Conservation (phyloP, 2,888 invertebrate genomes). For the Nemoura dubitans region DNA sequence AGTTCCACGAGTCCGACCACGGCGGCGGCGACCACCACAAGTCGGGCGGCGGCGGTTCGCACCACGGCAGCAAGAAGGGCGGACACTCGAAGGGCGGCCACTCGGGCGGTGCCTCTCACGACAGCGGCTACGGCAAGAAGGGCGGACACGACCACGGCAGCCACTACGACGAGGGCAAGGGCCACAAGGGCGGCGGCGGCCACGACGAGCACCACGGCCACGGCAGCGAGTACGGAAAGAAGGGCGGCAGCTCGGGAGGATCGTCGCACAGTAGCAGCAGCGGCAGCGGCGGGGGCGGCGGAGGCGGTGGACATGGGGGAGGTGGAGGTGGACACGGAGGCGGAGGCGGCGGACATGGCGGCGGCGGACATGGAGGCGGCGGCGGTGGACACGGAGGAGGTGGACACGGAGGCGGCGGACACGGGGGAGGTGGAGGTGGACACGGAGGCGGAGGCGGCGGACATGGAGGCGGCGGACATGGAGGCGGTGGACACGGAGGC, state of each 20-base stretch:
- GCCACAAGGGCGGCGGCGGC: slow-evolving; percentile 58
- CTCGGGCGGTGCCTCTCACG: slow-evolving; percentile 49
- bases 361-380: neutral
- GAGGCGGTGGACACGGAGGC: slow-evolving; percentile 20
- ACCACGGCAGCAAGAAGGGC: slow-evolving; percentile 52
- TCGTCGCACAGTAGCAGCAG: slow-evolving; percentile 50
- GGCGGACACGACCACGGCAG: slow-evolving; percentile 53
- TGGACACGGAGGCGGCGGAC: neutral
- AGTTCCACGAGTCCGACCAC: slow-evolving; percentile 53
- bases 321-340: slow-evolving; percentile 5
- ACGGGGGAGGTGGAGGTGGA: neutral
- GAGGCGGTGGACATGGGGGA: neutral
- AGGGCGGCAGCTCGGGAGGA: slow-evolving; percentile 51
- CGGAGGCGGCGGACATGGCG: slow-evolving; percentile 16
- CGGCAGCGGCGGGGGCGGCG: slow-evolving; percentile 24
- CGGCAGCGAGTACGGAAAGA: slow-evolving; percentile 56
- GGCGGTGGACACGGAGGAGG: slow-evolving; percentile 24
- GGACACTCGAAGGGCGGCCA: slow-evolving; percentile 52
- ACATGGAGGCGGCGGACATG: neutral
- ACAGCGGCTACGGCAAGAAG: slow-evolving; percentile 50
- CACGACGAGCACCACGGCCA: slow-evolving; percentile 58
- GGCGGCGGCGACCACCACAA: slow-evolving; percentile 52
- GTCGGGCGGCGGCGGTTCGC: slow-evolving; percentile 51
- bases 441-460: neutral
- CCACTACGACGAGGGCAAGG: slow-evolving; percentile 50